phyloP scores from a whole-genome alignment of 1,140 invertebrate genomes.

The Holotrichia oblita region DNA sequence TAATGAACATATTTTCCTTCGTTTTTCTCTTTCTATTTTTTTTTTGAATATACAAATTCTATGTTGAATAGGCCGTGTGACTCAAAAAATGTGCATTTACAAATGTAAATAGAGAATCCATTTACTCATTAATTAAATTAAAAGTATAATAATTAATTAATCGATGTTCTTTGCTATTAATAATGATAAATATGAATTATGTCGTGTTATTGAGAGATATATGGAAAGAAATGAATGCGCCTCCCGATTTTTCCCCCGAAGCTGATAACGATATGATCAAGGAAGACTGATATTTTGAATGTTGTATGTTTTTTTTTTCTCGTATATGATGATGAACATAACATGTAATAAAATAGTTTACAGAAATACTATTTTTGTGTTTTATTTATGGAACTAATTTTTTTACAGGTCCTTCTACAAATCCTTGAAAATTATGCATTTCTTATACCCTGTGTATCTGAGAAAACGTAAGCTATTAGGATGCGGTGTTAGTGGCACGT shows the following conservation, averaged over 20 bases:
- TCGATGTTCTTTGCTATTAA: conserved; percentile 31
- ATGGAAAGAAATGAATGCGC: conserved; percentile 13
- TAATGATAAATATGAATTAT: conserved; percentile 17
- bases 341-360: conserved; percentile 35
- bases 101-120: conserved; percentile 34
- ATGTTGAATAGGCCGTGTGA: conserved; percentile 31
- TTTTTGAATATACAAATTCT: conserved; percentile 29
- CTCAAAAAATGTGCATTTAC: conserved; percentile 36
- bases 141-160: conserved; percentile 13
- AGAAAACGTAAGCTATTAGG: no score
- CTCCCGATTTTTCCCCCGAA: neutral
- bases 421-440: neutral
- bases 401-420: neutral
- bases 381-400: neutral
- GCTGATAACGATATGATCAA: conserved; percentile 13
- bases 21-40: neutral
- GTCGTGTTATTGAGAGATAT: conserved; percentile 10
- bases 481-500: no score
- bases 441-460: no score
- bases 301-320: conserved; percentile 35
- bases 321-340: conserved; percentile 32
- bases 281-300: conserved; percentile 36
- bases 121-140: conserved; percentile 18
- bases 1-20: conserved; percentile 15
- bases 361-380: conserved; percentile 7